A percentile compares a stretch with the other conserved stretches of the same genome.
Evolutionary conservation across 53 echinoderm and acorn worm genomes (phyloP).

Genomic region (Paelopatides confundens): DNA sequence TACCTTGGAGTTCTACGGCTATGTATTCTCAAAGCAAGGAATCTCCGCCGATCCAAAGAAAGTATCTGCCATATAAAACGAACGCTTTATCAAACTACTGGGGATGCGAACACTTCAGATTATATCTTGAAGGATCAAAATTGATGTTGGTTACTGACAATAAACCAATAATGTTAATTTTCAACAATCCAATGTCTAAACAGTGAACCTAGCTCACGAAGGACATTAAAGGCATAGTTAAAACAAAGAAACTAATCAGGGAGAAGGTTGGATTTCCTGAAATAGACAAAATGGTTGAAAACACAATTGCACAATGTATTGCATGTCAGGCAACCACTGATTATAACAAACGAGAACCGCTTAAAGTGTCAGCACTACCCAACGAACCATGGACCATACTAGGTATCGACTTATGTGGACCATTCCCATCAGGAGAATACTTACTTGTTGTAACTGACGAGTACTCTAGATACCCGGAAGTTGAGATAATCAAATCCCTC

Average conservation of each 20-base stretch:
- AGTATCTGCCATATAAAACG: no score
- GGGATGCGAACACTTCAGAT: no score
- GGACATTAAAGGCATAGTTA: no score
- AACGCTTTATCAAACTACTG: no score
- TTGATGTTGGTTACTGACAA: no score
- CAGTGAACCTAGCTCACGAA: no score
- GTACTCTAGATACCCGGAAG: constrained; percentile 49
- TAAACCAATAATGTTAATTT: no score
- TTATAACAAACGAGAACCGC: neutral
- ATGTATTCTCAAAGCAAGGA: no score
- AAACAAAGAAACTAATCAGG: constrained; percentile 49
- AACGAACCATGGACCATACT: constrained; percentile 24
- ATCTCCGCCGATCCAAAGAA: no score
- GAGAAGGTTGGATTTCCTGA: constrained; percentile 70
- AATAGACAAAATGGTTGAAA: constrained; percentile 62
- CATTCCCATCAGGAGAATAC: constrained; percentile 43
- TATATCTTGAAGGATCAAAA: no score
- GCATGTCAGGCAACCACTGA: constrained; percentile 63
- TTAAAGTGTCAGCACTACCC: constrained; percentile 4
- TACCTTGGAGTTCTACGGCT: no score
- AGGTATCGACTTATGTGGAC: constrained; percentile 48
- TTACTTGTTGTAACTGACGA: constrained; percentile 44
- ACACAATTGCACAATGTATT: constrained; percentile 43
- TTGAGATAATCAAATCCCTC: constrained; percentile 42
- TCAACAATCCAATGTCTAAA: no score